These are phyloP conservation scores for Cecropterus lyciades DNA, from an alignment of 1,140 invertebrate species.

Conservation along the genomic window DNA sequence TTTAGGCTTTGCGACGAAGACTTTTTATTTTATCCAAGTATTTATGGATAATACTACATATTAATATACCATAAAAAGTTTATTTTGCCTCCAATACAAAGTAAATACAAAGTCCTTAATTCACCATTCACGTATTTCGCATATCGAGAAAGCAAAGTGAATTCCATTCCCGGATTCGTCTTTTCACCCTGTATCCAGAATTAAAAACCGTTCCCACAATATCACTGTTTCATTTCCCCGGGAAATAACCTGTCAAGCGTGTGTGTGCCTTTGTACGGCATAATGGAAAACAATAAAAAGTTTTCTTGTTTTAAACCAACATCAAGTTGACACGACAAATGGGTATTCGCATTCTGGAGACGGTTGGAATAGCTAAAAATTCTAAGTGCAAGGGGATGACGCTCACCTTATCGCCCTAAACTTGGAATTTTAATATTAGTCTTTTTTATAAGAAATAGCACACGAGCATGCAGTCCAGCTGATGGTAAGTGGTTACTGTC, in stretches of 20 bases:
- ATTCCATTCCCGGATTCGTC: slow-evolving; percentile 4
- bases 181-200: slow-evolving; percentile 20
- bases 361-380: background rate
- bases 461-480: too few relatives aligned
- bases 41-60: too few relatives aligned
- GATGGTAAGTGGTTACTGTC: too few relatives aligned
- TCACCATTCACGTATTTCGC: slow-evolving; percentile 4
- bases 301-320: slow-evolving; percentile 44
- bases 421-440: too few relatives aligned
- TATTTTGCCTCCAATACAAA: too few relatives aligned
- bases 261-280: slow-evolving; percentile 23
- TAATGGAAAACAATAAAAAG: slow-evolving; percentile 43
- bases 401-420: too few relatives aligned
- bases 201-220: slow-evolving; percentile 32
- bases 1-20: too few relatives aligned
- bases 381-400: too few relatives aligned
- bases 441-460: too few relatives aligned
- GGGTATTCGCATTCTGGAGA: slow-evolving; percentile 23
- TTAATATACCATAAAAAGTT: too few relatives aligned
- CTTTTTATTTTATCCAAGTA: too few relatives aligned
- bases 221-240: slow-evolving; percentile 33
- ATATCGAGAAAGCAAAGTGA: slow-evolving; percentile 2
- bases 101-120: background rate
- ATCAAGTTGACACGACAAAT: slow-evolving; percentile 34
- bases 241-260: slow-evolving; percentile 31